These are phyloP conservation scores for Petrolisthes cinctipes DNA, from an alignment of 2,888 invertebrate genomes.

Conservation along the genomic window DNA sequence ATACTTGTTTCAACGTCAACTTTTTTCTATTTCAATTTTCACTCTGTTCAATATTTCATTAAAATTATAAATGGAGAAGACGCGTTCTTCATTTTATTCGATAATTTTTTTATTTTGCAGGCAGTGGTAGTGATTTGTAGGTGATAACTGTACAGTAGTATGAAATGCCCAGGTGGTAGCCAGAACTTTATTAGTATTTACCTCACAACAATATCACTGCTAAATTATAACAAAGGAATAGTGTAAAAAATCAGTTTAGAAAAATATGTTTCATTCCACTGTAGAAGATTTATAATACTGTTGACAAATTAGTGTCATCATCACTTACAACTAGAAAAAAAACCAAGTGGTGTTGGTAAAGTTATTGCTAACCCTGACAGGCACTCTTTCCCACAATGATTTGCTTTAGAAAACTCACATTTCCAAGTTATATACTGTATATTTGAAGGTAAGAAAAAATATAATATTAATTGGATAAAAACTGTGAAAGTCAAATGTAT, in stretches of 20 bases:
- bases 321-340: neutral
- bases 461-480: too few species aligned
- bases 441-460: too few species aligned
- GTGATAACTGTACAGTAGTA: slow-evolving; percentile 4
- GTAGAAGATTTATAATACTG: slow-evolving; percentile 8
- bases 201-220: neutral
- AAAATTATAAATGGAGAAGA: slow-evolving; percentile 31
- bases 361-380: neutral
- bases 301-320: slow-evolving; percentile 9
- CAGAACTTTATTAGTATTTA: slow-evolving; percentile 28
- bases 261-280: slow-evolving; percentile 29
- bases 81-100: slow-evolving; percentile 13
- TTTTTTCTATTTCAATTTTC: slow-evolving; percentile 36
- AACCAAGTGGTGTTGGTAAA: neutral
- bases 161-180: slow-evolving; percentile 36
- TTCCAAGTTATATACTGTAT: too few species aligned
- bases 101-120: slow-evolving; percentile 19
- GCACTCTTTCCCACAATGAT: too few species aligned
- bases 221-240: slow-evolving; percentile 15
- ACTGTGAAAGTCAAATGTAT: too few species aligned
- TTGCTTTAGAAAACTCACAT: too few species aligned
- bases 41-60: slow-evolving; percentile 24
- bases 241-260: neutral
- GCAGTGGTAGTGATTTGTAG: slow-evolving; percentile 43
- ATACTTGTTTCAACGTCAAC: slow-evolving; percentile 31